Evolutionary conservation across 2,797 vertebrate species (phyloP).

Genomic region (Jordanella pulchra): DNA sequence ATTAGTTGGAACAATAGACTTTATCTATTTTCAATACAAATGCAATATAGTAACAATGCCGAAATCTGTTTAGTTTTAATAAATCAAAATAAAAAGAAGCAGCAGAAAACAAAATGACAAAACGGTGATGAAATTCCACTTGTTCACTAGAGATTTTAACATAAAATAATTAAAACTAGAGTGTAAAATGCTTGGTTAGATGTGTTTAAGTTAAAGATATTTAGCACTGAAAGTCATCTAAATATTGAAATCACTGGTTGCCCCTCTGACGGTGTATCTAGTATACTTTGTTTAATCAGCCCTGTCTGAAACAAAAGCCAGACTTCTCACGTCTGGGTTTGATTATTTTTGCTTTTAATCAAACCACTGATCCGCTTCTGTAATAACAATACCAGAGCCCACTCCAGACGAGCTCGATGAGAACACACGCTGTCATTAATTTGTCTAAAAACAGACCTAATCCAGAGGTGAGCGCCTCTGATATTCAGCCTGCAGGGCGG

Average conservation of each 20-base stretch:
- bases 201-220: neutral
- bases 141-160: no score
- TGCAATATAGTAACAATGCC: no score
- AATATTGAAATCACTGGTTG: neutral
- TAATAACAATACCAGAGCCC: neutral
- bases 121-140: no score
- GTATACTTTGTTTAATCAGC: neutral
- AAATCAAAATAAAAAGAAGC: no score
- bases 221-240: neutral
- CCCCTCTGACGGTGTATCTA: neutral
- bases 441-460: conserved; percentile 36
- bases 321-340: neutral
- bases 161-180: neutral
- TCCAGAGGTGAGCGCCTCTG: conserved; percentile 39
- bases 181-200: neutral
- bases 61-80: no score
- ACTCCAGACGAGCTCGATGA: neutral
- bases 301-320: neutral
- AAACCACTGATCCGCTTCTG: neutral
- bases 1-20: no score
- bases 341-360: conserved; percentile 12
- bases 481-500: conserved; percentile 35
- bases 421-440: conserved; percentile 14
- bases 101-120: no score
- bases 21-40: no score